Evolutionary conservation across 2,888 invertebrate genomes (phyloP).

Genomic region (Drosophila algonquin): DNA sequence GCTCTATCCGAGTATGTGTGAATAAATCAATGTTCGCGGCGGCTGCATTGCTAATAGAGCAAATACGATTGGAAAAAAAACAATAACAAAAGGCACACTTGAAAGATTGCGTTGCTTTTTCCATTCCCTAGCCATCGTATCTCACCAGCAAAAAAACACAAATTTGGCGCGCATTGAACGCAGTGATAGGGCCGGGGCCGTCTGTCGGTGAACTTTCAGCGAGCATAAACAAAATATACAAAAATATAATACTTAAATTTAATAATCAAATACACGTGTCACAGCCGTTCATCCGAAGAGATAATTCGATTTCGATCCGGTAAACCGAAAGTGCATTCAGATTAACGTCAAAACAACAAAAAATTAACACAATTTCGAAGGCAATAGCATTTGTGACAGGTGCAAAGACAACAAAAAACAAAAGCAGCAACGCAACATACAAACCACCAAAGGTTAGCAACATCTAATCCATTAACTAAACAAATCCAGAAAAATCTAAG

Average conservation of each 20-base stretch:
- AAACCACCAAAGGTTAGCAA: slow-evolving; percentile 50
- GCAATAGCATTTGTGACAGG: slow-evolving; percentile 18
- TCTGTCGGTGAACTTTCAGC: too few species aligned
- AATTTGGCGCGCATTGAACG: slow-evolving; percentile 35
- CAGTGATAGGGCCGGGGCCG: slow-evolving; percentile 7
- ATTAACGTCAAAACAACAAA: not conserved
- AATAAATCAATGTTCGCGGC: slow-evolving; percentile 41
- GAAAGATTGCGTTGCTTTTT: slow-evolving; percentile 5
- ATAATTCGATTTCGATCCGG: slow-evolving; percentile 14
- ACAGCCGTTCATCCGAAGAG: slow-evolving; percentile 4
- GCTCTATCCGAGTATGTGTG: slow-evolving; percentile 24
- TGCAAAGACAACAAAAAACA: slow-evolving; percentile 1
- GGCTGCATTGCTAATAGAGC: slow-evolving; percentile 28
- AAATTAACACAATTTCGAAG: slow-evolving; percentile 12
- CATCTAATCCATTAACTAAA: slow-evolving; percentile 38
- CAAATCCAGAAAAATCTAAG: slow-evolving; percentile 53
- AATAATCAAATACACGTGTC: slow-evolving; percentile 45
- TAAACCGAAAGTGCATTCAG: slow-evolving; percentile 7
- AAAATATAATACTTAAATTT: slow-evolving; percentile 19
- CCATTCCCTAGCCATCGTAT: too few species aligned
- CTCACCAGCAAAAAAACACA: not conserved
- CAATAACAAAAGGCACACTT: slow-evolving; percentile 6
- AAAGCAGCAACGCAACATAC: slow-evolving; percentile 19
- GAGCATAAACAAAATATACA: slow-evolving; percentile 30
- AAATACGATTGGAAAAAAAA: slow-evolving; percentile 15